Base-by-base conservation (phyloP, 30 jellyfish, hydroid and myxozoan genomes). In the Pseudorhiza aurosa region DNA sequence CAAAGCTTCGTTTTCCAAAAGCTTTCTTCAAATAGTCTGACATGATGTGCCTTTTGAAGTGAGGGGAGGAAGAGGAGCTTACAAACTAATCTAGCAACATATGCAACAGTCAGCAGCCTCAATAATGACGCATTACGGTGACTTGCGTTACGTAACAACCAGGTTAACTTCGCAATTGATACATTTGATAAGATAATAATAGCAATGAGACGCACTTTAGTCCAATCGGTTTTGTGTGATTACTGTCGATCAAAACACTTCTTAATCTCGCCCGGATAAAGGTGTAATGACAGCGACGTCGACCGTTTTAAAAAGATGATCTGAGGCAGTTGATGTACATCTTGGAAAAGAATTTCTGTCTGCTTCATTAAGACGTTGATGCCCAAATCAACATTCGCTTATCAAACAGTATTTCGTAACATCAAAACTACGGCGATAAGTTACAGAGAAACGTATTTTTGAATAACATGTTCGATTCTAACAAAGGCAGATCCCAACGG, bases 231-330 rank as follows among this genome's bases (percentile, higher is more conserved):
- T n/a, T n/a, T n/a, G n/a, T n/a, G n/a, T n/a, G n/a, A n/a, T n/a
- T n/a, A n/a, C n/a, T n/a, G 67, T 47, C 19, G 24, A 53, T 4
- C 67, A 36, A n/a, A 53, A 53, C 67, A 53, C 24, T 53, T 53
- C 36, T 8, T 53, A 53, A 53, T 53, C 67, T 22, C 67, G 6
- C 6, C n/a, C 12, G 62, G 15, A 47, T 47, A 47, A 6, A 47
- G 62, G 25, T 5, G 62, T 47, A 6, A 47, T 17, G 12, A 8
- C 12, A 47, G 25, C n/a, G 62, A 47, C 62, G 62, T 47, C 19
- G 62, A 8, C 62, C 25, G 62, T 47, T 47, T 47, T n/a, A 47
- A 47, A 7, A 27, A 15, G 62, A 47, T n/a, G 18, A 47, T 47
- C 18, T 47, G 18, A 4, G 18, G 18, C 62, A 47, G 62, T 11